Evolutionary conservation across 2,113 vertebrate species (phyloP).

Genomic region (Rallus limicola): DNA sequence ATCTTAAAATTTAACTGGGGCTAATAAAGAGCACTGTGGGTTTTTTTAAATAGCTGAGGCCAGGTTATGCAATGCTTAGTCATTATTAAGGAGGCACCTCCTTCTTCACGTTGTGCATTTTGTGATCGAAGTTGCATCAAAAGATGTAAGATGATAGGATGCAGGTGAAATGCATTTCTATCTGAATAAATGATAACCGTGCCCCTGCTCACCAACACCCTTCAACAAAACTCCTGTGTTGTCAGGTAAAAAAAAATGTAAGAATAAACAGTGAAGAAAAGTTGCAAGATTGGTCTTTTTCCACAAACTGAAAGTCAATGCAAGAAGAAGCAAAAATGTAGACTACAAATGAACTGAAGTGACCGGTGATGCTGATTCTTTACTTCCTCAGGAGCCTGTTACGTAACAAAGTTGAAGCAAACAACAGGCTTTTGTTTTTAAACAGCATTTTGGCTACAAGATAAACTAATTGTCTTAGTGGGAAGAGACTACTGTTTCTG

Average conservation of each 20-base stretch:
- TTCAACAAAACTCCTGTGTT: not conserved
- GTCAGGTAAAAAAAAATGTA: not conserved
- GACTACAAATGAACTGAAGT: not conserved
- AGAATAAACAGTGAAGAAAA: not conserved
- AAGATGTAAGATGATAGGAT: not conserved
- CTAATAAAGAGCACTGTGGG: not conserved
- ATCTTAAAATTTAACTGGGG: not conserved
- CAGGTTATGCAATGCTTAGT: not conserved
- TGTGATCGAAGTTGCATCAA: not conserved
- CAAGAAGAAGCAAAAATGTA: not conserved
- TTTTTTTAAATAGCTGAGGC: not conserved
- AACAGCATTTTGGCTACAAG: not conserved
- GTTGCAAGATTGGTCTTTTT: not conserved
- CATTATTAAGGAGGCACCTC: not conserved
- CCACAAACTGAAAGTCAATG: not conserved
- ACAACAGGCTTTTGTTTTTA: not conserved
- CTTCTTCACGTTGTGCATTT: not conserved
- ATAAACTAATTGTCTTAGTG: not conserved
- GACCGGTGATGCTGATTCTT: not conserved
- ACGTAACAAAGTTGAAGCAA: not conserved
- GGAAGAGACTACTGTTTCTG: not conserved
- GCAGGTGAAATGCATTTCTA: not conserved
- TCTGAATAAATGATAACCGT: rapidly evolving
- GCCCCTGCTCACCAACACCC: not conserved
- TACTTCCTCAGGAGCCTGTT: not conserved